Percentiles rank a stretch among this genome's conserved stretches.
Conservation (phyloP, 1,140 invertebrate genomes). For the Protaetia brevitarsis region DNA sequence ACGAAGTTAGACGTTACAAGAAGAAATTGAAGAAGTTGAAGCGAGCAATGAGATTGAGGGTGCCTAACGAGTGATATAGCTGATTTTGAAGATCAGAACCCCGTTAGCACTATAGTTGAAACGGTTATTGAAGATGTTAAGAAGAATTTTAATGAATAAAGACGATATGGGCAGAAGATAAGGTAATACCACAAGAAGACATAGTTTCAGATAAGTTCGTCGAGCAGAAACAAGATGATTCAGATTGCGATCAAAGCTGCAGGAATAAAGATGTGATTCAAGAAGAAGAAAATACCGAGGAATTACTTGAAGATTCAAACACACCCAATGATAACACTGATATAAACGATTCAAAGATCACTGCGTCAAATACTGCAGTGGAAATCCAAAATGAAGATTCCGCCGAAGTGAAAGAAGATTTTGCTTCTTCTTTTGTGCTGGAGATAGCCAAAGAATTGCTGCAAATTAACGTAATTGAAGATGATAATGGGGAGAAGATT, state of each 20-base stretch:
- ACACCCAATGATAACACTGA: background rate
- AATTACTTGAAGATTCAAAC: background rate
- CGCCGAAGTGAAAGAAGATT: background rate
- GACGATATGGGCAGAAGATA: no score
- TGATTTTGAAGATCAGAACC: background rate
- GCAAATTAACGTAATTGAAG: constrained; percentile 39
- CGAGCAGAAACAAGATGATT: no score
- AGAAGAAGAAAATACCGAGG: background rate
- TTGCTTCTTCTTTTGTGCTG: constrained; percentile 26
- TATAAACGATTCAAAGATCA: background rate
- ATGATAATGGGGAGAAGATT: constrained; percentile 39
- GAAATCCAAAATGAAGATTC: background rate
- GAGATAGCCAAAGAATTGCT: constrained; percentile 43
- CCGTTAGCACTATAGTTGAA: background rate
- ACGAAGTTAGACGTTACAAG: no score
- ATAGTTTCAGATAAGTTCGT: no score
- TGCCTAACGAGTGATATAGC: no score
- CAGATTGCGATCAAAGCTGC: background rate
- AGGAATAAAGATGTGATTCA: background rate
- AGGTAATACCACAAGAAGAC: background rate
- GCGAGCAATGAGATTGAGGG: no score
- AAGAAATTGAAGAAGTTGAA: no score
- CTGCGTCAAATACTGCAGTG: background rate
- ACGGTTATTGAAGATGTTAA: background rate
- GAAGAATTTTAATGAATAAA: no score